Conservation (phyloP, 1,140 invertebrate genomes). For the Drosophila athabasca region DNA sequence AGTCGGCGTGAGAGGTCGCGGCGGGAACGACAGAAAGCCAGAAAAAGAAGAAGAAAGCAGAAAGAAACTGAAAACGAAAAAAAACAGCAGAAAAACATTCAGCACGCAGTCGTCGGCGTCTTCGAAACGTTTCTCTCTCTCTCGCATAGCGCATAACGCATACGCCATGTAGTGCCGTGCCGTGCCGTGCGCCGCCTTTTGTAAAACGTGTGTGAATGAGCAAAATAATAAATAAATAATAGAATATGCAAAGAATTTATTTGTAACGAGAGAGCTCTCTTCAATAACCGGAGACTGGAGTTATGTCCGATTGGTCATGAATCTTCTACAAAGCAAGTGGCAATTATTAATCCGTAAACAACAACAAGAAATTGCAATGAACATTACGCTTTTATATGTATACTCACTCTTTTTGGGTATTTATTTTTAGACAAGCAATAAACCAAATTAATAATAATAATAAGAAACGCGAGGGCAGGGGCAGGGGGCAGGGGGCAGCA, state of each 20-base stretch:
- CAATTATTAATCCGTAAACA: constrained; percentile 13
- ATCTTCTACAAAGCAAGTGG: constrained; percentile 78
- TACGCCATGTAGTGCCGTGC: constrained; percentile 62
- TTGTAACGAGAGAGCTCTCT: constrained; percentile 6
- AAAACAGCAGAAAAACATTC: constrained; percentile 16
- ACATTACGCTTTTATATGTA: background rate
- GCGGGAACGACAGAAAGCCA: constrained; percentile 11
- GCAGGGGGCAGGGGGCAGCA: background rate
- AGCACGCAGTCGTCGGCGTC: constrained; percentile 44
- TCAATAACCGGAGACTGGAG: too few species aligned
- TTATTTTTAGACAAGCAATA: constrained; percentile 61
- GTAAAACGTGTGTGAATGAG: constrained; percentile 37
- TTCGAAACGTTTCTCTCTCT: constrained; percentile 24
- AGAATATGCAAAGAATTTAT: constrained; percentile 51
- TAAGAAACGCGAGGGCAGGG: constrained; percentile 24
- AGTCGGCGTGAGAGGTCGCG: constrained; percentile 55
- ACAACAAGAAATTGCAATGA: constrained; percentile 27
- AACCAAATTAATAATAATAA: constrained; percentile 59
- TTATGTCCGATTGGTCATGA: constrained; percentile 45
- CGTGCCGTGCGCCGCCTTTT: constrained; percentile 3
- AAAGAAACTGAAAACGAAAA: constrained; percentile 20
- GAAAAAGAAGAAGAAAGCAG: constrained; percentile 6
- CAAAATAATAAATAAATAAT: constrained; percentile 23
- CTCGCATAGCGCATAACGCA: constrained; percentile 62
- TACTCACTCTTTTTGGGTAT: constrained; percentile 22